Conservation (phyloP, 1,140 invertebrate species). For the Drosophila pseudoobscura region DNA sequence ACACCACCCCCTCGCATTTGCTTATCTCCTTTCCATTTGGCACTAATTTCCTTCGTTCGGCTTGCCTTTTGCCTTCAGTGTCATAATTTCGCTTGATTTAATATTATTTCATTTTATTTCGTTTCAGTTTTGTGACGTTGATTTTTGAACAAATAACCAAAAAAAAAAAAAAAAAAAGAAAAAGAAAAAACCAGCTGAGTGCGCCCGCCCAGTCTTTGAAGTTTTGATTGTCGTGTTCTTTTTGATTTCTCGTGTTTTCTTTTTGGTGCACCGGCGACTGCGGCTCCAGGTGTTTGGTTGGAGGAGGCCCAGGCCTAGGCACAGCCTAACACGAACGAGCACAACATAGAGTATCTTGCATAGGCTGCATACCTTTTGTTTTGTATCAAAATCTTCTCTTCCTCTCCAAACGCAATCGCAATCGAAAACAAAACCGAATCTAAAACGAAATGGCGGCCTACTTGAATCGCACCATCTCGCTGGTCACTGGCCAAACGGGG, state of each 20-base stretch:
- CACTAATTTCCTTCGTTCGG: slow-evolving; percentile 4
- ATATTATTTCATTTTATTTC: slow-evolving; percentile 44
- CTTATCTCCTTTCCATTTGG: too few species aligned
- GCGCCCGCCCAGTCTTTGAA: too few species aligned
- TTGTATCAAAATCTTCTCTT: slow-evolving; percentile 77
- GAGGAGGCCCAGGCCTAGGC: not conserved
- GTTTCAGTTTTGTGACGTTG: slow-evolving; percentile 78
- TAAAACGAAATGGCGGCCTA: slow-evolving; percentile 89
- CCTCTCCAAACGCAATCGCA: slow-evolving; percentile 22
- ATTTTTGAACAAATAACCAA: slow-evolving; percentile 51
- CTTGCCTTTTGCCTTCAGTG: slow-evolving; percentile 34
- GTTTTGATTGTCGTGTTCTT: not conserved
- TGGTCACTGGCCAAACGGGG: slow-evolving; percentile 89
- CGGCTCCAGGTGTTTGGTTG: not conserved
- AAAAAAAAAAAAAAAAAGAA: too few species aligned
- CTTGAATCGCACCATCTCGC: slow-evolving; percentile 92
- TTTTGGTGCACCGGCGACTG: too few species aligned
- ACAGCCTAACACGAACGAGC: not conserved
- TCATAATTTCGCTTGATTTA: slow-evolving; percentile 57
- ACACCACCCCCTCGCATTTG: too few species aligned
- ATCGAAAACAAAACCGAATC: slow-evolving; percentile 15
- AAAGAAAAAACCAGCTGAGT: too few species aligned
- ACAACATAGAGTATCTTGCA: slow-evolving; percentile 8
- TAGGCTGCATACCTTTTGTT: slow-evolving; percentile 79
- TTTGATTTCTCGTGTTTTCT: slow-evolving; percentile 14